Evolutionary conservation across 2,113 vertebrate genomes (phyloP).

Genomic region (Gavia stellata): DNA sequence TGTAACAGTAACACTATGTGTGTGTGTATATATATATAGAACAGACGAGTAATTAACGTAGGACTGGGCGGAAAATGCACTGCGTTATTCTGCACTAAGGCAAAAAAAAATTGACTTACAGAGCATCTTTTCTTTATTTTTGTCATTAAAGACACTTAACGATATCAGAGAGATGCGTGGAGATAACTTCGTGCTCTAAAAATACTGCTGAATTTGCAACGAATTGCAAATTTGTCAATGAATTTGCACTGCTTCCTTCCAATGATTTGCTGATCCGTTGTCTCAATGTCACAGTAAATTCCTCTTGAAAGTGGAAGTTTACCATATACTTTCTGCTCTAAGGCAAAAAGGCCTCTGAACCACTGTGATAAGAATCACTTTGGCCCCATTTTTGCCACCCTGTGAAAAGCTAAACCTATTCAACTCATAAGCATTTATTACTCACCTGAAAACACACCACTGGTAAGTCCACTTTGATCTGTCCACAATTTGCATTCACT

Average conservation of each 20-base stretch:
- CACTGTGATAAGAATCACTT: background rate
- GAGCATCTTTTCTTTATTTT: background rate
- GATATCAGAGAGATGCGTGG: background rate
- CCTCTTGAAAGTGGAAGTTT: background rate
- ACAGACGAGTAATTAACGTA: background rate
- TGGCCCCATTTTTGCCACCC: background rate
- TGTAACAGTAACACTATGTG: background rate
- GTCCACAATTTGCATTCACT: background rate
- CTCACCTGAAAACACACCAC: background rate
- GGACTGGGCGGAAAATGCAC: background rate
- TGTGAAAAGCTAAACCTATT: background rate
- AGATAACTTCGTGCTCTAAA: background rate
- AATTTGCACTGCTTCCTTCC: background rate
- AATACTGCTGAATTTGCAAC: background rate
- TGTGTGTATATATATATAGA: background rate
- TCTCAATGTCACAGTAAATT: background rate
- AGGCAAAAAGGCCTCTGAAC: too few relatives aligned
- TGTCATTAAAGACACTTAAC: background rate
- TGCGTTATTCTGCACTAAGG: background rate
- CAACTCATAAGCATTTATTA: background rate
- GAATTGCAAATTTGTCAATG: background rate
- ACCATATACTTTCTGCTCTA: too few relatives aligned
- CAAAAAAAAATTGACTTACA: background rate
- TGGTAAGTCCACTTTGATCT: background rate
- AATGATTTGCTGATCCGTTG: background rate